Base-by-base conservation (phyloP, 1,140 invertebrate genomes). In the Heliconius melpomene region DNA sequence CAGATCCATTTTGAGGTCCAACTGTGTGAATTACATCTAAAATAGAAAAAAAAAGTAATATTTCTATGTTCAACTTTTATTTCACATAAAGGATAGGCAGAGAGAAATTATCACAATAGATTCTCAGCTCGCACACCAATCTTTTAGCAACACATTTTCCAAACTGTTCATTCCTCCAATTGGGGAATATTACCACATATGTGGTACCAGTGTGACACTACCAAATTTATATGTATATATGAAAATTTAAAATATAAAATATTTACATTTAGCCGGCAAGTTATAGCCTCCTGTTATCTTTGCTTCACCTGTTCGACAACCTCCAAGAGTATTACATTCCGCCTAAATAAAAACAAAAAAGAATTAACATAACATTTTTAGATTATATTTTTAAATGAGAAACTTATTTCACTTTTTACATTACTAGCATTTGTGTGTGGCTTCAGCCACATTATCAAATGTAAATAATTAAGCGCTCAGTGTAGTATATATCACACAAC, bases 11-110 rank as follows among this genome's bases (percentile, higher is more conserved):
- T 86, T 95, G 95, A 16, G 97, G 97, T 7, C 97, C 97, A 66
- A 98, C 97, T 20, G 97, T 98, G 84, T 98, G 97, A 83, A 98
- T 98, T 2, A 98, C 95, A 95, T 97, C 97, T 97, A 95, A 87
- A 96, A 95, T 80, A 83, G 50, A 16, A 52, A 52, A 16, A 52
- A 52, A 52, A 7, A 46, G 8, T 46, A 46, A 52, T 18, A 52
- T 52, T 20, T 11, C 5, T 46, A 46, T 46, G 11, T 16, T 46
- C 13, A 5, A 13, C 5, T 46, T 46, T 46, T 13, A 46, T 13
- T 46, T 3, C 40, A 40, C 3, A 40, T 46, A 46, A 11, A 40
- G 11, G 40, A 11, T 40, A 46, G 11, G 40, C 40, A 46, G 40
- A 13, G 13, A 3, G 11, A 46, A 46, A 46, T 13, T 46, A 40